phyloP scores from a whole-genome alignment of 1,140 invertebrate genomes.

The Bradynema listronoti region DNA sequence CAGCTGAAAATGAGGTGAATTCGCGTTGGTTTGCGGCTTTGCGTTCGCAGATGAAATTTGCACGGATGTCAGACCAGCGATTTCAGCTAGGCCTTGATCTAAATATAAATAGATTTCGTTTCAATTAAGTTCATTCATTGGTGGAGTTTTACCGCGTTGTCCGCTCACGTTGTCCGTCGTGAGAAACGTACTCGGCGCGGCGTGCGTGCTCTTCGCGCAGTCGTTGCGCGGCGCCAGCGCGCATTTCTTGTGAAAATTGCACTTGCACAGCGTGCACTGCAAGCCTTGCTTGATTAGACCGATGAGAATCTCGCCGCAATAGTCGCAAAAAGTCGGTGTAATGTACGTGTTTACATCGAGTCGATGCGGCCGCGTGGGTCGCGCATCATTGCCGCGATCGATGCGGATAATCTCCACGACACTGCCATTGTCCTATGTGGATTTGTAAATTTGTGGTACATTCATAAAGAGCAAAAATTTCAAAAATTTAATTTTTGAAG shows the following conservation, averaged over 20 bases:
- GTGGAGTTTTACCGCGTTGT: too few relatives aligned
- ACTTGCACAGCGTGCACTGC: slow-evolving; percentile 68
- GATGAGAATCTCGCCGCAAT: slow-evolving; percentile 98
- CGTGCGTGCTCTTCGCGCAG: slow-evolving; percentile 51
- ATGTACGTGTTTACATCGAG: slow-evolving; percentile 94
- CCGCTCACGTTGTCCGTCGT: too few relatives aligned
- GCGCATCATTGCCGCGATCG: slow-evolving; percentile 37
- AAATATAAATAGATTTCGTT: too few relatives aligned
- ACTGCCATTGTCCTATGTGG: slow-evolving; percentile 53
- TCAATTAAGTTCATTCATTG: too few relatives aligned
- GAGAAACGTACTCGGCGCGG: too few relatives aligned
- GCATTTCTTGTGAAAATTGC: slow-evolving; percentile 58
- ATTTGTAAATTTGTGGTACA: too few relatives aligned
- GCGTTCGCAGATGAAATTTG: too few relatives aligned
- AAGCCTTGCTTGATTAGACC: slow-evolving; percentile 92
- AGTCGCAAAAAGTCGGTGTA: slow-evolving; percentile 95
- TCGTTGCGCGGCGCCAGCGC: slow-evolving; percentile 55
- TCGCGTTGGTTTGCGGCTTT: too few relatives aligned
- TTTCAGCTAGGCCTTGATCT: too few relatives aligned
- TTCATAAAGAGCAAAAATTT: background rate
- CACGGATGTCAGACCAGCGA: too few relatives aligned
- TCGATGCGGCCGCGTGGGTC: slow-evolving; percentile 71
- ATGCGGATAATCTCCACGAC: slow-evolving; percentile 56
- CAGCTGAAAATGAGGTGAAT: slow-evolving; percentile 29
- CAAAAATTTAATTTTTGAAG: background rate